Percentiles rank a stretch among this genome's conserved stretches.
Evolutionary conservation across 23 tunicate genomes (phyloP).

Genomic region (Ciona savignyi): DNA sequence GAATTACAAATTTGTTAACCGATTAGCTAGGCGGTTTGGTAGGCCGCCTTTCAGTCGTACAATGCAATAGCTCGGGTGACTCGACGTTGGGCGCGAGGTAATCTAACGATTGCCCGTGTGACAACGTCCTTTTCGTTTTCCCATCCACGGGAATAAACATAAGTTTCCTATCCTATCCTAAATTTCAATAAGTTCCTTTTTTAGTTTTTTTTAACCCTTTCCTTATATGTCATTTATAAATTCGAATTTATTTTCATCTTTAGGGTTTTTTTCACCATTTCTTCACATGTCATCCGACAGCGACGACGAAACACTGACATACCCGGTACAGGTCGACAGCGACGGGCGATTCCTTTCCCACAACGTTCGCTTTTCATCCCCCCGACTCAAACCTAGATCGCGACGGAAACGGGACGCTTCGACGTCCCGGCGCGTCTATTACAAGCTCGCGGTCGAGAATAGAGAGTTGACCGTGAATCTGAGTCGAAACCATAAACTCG

Average conservation of each 20-base stretch:
- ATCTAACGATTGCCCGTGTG: too few relatives aligned
- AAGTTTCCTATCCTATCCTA: too few relatives aligned
- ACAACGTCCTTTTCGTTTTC: too few relatives aligned
- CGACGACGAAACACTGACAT: background rate
- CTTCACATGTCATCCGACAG: background rate
- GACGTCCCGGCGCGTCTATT: constrained; percentile 2
- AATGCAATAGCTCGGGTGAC: too few relatives aligned
- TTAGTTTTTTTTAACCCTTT: too few relatives aligned
- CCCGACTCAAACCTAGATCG: background rate
- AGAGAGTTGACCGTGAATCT: constrained; percentile 36
- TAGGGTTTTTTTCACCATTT: background rate
- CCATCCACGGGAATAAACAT: too few relatives aligned
- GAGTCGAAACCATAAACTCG: constrained; percentile 30
- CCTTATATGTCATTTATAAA: too few relatives aligned
- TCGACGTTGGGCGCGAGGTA: too few relatives aligned
- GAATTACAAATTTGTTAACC: too few relatives aligned
- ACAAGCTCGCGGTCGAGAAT: constrained; percentile 8
- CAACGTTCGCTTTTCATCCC: background rate
- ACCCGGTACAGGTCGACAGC: background rate
- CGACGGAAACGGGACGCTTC: constrained; percentile 19
- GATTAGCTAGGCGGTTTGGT: too few relatives aligned
- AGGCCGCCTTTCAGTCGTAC: too few relatives aligned
- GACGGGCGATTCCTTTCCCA: background rate
- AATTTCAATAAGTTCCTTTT: too few relatives aligned
- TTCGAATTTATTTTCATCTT: background rate